Conservation (phyloP, 2,113 vertebrate genomes). For the Tonatia bakeri region DNA sequence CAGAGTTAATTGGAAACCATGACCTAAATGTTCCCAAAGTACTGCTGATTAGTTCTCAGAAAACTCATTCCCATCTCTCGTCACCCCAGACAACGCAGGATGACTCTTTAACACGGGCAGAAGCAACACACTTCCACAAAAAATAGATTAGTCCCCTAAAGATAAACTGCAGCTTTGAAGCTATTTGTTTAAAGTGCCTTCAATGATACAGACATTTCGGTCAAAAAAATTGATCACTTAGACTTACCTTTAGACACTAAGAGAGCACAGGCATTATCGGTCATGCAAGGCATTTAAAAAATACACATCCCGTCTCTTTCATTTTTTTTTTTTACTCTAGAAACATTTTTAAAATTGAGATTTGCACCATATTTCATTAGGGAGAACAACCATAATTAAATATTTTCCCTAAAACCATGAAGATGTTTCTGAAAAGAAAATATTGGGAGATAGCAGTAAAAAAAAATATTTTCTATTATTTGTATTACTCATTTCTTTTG, state of each 20-base stretch:
- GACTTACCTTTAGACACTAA: constrained; percentile 27
- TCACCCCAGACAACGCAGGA: constrained; percentile 53
- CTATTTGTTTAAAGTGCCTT: constrained; percentile 12
- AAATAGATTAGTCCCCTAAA: constrained; percentile 37
- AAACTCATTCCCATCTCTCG: constrained; percentile 64
- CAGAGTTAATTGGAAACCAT: constrained; percentile 70
- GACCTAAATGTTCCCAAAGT: constrained; percentile 70
- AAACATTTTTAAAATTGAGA: constrained; percentile 33
- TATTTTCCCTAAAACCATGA: background rate
- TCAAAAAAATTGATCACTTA: background rate
- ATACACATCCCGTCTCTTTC: background rate
- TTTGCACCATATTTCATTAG: background rate
- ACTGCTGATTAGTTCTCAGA: constrained; percentile 69
- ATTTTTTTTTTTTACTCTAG: background rate
- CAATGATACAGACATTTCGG: background rate
- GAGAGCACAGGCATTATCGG: background rate
- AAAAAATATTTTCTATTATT: background rate
- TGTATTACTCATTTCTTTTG: constrained; percentile 34
- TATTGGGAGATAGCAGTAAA: background rate
- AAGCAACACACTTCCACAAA: background rate
- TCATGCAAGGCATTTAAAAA: background rate
- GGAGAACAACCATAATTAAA: background rate
- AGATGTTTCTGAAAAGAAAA: background rate
- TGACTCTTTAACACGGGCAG: constrained; percentile 46
- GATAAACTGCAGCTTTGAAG: constrained; percentile 30